phyloP scores from a whole-genome alignment of 2,888 invertebrate genomes.

The Brachypalpus laphriformis region DNA sequence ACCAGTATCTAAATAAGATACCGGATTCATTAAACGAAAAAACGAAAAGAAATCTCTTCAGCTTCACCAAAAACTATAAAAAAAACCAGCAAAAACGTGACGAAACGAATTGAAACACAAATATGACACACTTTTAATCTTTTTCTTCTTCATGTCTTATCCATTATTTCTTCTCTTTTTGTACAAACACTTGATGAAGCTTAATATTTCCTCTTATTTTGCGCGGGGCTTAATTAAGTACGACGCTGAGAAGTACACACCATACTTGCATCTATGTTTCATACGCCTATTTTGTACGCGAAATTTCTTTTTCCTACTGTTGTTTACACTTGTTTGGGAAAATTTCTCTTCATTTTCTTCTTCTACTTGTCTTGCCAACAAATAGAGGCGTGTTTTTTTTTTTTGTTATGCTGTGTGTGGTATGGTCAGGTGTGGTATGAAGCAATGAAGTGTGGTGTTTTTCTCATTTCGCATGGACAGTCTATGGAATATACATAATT shows the following conservation, averaged over 20 bases:
- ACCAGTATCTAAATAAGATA: constrained; percentile 6
- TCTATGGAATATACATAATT: constrained; percentile 11
- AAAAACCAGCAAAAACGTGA: constrained; percentile 40
- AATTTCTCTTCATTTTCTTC: not conserved
- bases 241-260: not conserved
- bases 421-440: not conserved
- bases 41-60: constrained; percentile 49
- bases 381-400: not conserved
- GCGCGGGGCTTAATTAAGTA: not conserved
- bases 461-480: constrained; percentile 1
- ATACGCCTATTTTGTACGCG: not conserved
- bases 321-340: constrained; percentile 2
- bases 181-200: not conserved
- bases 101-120: constrained; percentile 56
- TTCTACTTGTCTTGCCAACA: not conserved
- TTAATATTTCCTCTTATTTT: constrained; percentile 7
- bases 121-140: constrained; percentile 51
- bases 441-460: not conserved
- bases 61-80: not conserved
- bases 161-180: constrained; percentile 4
- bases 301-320: constrained; percentile 11
- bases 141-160: constrained; percentile 11
- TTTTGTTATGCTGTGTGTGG: not conserved
- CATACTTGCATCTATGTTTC: not conserved
- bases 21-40: constrained; percentile 28